Evolutionary conservation across 2,888 invertebrate species (phyloP), one percentile per base, ranked within the genome.

Genomic region (Chloroclysta siterata): DNA sequence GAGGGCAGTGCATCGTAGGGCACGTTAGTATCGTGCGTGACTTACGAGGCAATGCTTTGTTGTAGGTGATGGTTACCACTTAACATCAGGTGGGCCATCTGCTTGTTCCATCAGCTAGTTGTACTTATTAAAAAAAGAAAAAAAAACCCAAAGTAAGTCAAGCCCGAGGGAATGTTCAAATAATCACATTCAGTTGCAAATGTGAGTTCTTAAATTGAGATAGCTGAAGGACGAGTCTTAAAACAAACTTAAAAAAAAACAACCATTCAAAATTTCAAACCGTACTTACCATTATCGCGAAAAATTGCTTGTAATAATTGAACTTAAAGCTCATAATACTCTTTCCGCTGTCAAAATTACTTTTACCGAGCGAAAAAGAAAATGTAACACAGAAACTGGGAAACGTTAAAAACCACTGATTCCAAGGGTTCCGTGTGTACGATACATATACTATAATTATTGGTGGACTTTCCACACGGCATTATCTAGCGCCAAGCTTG

Each of bases 271-370:
- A 46, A 65, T 54, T 58, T 58, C 58, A 54, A 58, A 46, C 39
- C 36, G 14, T 42, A 14, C 4, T 5, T 33, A 39, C 44, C 51
- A 55, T 61, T 58, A 65, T 54, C 58, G 17, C 53, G 10, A 51
- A 7, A 29, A 51, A 61, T 61, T 47, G 58, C 58, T 54, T 61
- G 54, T 65, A 58, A 58, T 65, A 58, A 61, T 65, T 65, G 53
- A 61, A 65, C 65, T 65, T 64, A 42, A 11, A 33, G 33, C 33
- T 39, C 57, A 58, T 57, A 56, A 42, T 53, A 54, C 54, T 65
- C 53, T 53, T 47, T 51, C 7, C 62, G 53, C 57, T 61, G 65
- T 61, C 61, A 61, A 54, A 65, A 65, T 65, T 61, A 65, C 57
- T 65, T 65, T 65, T 56, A 58, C 46, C 51, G 46, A 15, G 56